A percentile compares a stretch with the other conserved stretches of the same genome.
Conservation (phyloP, 2,797 vertebrate genomes). For the Manis crassicaudata region DNA sequence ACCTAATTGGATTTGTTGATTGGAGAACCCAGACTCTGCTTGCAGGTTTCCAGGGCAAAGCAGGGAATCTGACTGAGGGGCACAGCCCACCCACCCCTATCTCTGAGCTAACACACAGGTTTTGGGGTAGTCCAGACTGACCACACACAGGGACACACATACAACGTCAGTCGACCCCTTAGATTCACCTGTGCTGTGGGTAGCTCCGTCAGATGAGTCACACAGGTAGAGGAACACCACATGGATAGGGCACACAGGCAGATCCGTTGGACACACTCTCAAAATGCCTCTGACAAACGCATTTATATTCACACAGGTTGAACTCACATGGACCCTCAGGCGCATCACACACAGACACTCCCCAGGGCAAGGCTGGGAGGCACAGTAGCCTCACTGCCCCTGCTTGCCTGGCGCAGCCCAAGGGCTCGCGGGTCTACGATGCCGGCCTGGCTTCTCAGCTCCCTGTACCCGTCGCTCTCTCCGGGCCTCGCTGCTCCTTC, state of each 20-base stretch:
- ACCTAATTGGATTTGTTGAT: neutral
- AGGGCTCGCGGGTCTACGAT: fast-evolving
- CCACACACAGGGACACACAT: neutral
- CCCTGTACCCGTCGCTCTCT: neutral
- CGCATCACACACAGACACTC: neutral
- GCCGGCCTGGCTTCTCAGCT: fast-evolving
- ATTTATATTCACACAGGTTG: neutral
- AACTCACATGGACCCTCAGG: neutral
- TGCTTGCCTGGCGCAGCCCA: neutral
- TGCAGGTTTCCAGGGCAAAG: neutral
- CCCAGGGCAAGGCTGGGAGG: neutral
- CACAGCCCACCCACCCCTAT: neutral
- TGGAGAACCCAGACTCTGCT: neutral
- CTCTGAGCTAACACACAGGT: neutral
- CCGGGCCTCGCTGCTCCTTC: neutral
- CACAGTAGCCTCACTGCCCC: neutral
- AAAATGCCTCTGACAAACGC: neutral
- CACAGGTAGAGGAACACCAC: neutral
- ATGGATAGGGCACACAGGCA: neutral
- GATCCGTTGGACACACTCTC: neutral
- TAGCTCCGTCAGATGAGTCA: neutral
- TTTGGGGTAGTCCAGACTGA: neutral
- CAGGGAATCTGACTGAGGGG: neutral
- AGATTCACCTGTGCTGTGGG: neutral
- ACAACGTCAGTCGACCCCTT: neutral